Evolutionary conservation across 2,113 vertebrate genomes (phyloP), one percentile per base, ranked within the genome.

Genomic region (Elephantulus edwardii): DNA sequence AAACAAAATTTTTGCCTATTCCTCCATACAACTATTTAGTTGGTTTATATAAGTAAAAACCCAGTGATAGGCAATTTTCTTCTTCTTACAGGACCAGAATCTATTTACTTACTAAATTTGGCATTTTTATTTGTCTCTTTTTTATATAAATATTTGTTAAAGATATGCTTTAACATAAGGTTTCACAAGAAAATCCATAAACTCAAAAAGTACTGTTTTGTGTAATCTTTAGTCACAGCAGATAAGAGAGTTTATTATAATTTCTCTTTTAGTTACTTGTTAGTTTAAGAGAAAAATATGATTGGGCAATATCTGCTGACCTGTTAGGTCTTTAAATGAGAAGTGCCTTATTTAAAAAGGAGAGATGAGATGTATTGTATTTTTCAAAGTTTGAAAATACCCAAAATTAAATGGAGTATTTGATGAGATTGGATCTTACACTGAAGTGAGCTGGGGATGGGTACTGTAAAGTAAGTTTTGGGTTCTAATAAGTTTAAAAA

Each of bases 171-270:
- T 58, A 50, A 11, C 70, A 22, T 83, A 42, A 90, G 52, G 35
- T 72, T 89, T 92, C 46, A 68, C 40, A 89, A 87, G 64, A 58
- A 89, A 6, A 71, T 76, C 38, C 83, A 66, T 33, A 71, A 76
- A 75, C 6, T 68, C 35, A 58, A 90, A 85, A 14, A 91, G 40
- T 44, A 76, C 17, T 22, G 48, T 40, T 88, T 91, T 88, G 83
- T 44, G 22, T 26, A 66, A 2, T 42, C 58, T 35, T 82, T 78
- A 87, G 70, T 86, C 56, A 52, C 50, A 52, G 50, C 70, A 86
- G 30, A 54, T n/a, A 54, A 58, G n/a, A 5, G 50, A 85, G 48
- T 10, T 28, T 62, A 83, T 33, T 54, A 79, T 16, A 16, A 48
- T 13, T 82, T 71, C 52, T 88, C 92, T 78, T 79, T 8, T 50